Evolutionary conservation across 1,140 invertebrate species (phyloP), one percentile per base, ranked within the genome.

Genomic region (Bombyx mandarina): DNA sequence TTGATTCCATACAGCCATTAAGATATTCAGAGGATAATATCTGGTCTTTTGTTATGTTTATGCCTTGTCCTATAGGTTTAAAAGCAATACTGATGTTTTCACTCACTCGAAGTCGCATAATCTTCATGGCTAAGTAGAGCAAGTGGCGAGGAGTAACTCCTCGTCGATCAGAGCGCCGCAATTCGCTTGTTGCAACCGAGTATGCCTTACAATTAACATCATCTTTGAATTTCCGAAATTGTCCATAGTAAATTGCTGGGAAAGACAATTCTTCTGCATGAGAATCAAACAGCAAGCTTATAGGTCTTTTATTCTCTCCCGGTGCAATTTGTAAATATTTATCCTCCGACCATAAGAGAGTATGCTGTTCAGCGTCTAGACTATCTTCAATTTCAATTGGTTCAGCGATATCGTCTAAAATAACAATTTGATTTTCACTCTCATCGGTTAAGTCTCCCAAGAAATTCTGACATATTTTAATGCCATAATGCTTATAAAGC

Each of bases 231-330:
- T 47, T 43, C 56, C 78, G 50, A 60, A 69, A 69, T 54, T 79
- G 60, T 46, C 79, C 78, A 1, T 65, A 54, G 54, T 79, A 81
- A 52, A 83, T 81, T 47, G 51, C 3, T 43, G 77, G 77, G 69
- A 83, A 81, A 22, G 76, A 78, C 9, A 82, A 57, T 63, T 83
- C 79, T 69, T 82, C 77, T 45, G 66, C 68, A 66, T 66, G 58
- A 55, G 61, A 54, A 62, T 67, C 65, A 43, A 65, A 58, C 18
- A 65, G 35, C 52, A 66, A 26, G 53, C 58, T 26, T 7, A 51
- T 45, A 45, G 56, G 52, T 46, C 42, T 43, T 43, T 55, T 62
- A 8, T 56, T 8, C 56, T 71, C 56, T 46, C 53, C 60, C 22
- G 58, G 54, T 42, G 51, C 54, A n/a, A 62, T 57, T 12, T 12